Base-by-base conservation (phyloP, 2,797 vertebrate genomes). In the Sebastes vulpes region DNA sequence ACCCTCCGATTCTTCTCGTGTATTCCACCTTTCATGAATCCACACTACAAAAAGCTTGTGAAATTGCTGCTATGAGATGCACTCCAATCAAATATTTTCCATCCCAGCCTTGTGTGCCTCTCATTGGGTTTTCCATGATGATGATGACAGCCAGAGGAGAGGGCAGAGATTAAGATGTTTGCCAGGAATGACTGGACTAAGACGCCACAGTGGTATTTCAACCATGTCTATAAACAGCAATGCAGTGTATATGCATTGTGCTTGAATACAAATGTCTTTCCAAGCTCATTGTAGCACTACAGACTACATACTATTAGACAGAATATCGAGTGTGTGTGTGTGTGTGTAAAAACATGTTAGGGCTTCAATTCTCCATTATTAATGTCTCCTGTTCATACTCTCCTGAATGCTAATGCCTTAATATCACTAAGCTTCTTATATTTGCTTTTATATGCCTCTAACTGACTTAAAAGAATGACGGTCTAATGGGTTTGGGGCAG, bases 101-200 rank as follows among this genome's bases (percentile, higher is more conserved):
- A 60, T 31, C 11, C 72, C 23, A 56, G 16, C 54, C 31, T 32
- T 68, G 60, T 57, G 54, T 23, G 61, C 60, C 63, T 84, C 60
- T 81, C 20, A n/a, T 14, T 69, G 35, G 65, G 74, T 91, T 82
- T 81, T 81, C 80, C 82, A 86, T 86, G 73, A 86, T 68, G 20
- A 80, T 64, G 20, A 80, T 65, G 77, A 52, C 23, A 65, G 77
- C 65, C 65, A 52, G 11, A 76, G 66, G 60, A 65, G 56, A 77
- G 57, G 64, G 59, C 64, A 81, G 84, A 75, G 58, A 72, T 75
- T 35, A 38, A 73, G 70, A 81, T 60, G 58, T 66, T 66, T 86
- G 77, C 83, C 66, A 83, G 42, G 69, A 81, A 88, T 21, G 38
- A 65, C 76, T 91, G 87, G 90, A 91, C 85, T 78, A 75, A 91